A percentile compares a stretch with the other conserved stretches of the same genome.
These are phyloP conservation scores for Sandelia bainsii DNA, from an alignment of 2,797 vertebrate genomes.

Conservation along the genomic window DNA sequence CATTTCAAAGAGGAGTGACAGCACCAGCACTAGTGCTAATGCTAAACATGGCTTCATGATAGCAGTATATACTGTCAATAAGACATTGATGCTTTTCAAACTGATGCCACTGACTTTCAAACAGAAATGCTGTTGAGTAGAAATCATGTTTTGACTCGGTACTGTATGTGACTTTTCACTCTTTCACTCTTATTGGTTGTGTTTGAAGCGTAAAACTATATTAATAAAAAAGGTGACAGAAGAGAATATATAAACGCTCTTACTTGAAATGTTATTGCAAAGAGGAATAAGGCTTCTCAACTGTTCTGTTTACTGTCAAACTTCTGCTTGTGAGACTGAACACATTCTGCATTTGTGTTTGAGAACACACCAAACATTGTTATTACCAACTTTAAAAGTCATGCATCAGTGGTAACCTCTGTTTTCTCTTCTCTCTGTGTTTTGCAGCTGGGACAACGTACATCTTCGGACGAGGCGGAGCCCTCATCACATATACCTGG, in stretches of 20 bases:
- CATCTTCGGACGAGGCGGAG: conserved; percentile 95
- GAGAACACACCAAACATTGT: neutral
- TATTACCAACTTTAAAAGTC: neutral
- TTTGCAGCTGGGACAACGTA: conserved; percentile 93
- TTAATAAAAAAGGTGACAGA: conserved; percentile 9
- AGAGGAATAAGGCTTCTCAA: neutral
- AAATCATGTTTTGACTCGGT: neutral
- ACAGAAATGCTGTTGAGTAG: neutral
- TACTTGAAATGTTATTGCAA: conserved; percentile 13
- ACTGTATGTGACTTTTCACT: neutral
- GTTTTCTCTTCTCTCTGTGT: neutral
- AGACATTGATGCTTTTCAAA: neutral
- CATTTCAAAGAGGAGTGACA: conserved; percentile 52
- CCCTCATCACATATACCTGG: conserved; percentile 97
- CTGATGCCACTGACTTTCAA: neutral
- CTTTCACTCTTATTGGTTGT: neutral
- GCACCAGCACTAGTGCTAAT: neutral
- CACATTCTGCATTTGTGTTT: neutral
- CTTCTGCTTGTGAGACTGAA: neutral
- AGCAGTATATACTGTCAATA: neutral
- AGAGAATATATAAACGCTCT: neutral
- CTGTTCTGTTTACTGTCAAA: neutral
- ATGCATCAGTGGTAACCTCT: neutral
- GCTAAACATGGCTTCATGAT: conserved; percentile 15
- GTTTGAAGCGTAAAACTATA: neutral